Evolutionary conservation across 2,888 invertebrate genomes (phyloP), one percentile per base, ranked within the genome.

Genomic region (Chalcis sispes): DNA sequence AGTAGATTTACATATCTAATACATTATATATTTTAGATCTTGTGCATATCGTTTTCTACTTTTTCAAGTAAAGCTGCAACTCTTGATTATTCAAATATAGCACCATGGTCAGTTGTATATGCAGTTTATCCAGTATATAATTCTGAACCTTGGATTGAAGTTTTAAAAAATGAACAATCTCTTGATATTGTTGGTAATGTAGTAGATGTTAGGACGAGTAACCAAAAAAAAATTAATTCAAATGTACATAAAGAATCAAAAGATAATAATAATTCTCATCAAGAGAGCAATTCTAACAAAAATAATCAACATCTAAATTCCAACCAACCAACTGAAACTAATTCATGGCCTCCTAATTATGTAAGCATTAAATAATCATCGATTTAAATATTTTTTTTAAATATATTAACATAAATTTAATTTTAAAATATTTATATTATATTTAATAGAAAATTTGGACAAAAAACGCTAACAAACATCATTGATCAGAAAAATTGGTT

Each of bases 21-120:
- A n/a, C n/a, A n/a, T 70, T 52, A 52, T 67, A n/a, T 69, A 40
- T 58, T 77, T 66, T 73, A 70, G 69, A 58, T 42, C 15, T 29
- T 74, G 7, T 46, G 59, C n/a, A 20, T 29, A 27, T 69, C 36
- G n/a, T 20, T 73, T 46, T 65, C 58, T 52, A 65, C 64, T 42
- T 20, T 69, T 18, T 72, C 59, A 40, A 42, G 72, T 27, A 29
- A 64, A 59, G 58, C 29, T 58, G 64, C 65, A 20, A 52, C 25
- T 52, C 18, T 75, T 65, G 58, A 75, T 65, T 71, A 75, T 40
- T 61, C 74, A 52, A 74, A 74, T 23, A 67, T 74, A 32, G 32
- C 74, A 20, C 74, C 74, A 10, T 74, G 67, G 67, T 54, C 61
- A 62, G 54, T 74, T 15, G 29, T 54, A 5, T 74, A 74, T 46